These are phyloP conservation scores for Reticulitermes lucifugus DNA, from an alignment of 2,888 invertebrate genomes.

Conservation along the genomic window DNA sequence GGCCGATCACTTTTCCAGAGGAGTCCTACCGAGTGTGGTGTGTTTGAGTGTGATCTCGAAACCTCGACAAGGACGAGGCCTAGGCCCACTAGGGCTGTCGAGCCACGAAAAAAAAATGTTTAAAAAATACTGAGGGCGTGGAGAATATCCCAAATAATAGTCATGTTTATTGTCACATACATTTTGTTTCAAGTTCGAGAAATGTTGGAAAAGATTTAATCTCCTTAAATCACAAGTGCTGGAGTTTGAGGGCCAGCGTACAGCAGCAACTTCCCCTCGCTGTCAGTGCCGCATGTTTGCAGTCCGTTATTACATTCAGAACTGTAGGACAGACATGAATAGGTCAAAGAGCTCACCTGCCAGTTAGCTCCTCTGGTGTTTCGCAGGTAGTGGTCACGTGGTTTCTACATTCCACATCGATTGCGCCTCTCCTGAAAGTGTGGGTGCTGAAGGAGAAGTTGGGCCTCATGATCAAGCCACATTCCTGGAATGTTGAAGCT, in stretches of 20 bases:
- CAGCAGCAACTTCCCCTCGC: background rate
- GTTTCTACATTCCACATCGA: slow-evolving; percentile 33
- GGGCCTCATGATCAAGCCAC: background rate
- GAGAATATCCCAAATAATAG: too few species aligned
- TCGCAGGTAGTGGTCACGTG: slow-evolving; percentile 18
- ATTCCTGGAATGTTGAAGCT: background rate
- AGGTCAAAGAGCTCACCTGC: slow-evolving; percentile 14
- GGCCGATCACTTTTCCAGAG: too few species aligned
- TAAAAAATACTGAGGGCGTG: too few species aligned
- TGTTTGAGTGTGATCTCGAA: too few species aligned
- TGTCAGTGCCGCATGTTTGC: background rate
- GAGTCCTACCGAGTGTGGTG: too few species aligned
- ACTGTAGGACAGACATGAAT: background rate
- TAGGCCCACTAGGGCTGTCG: too few species aligned
- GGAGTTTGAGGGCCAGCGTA: background rate
- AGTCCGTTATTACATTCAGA: background rate
- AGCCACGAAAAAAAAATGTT: too few species aligned
- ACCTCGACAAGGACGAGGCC: too few species aligned
- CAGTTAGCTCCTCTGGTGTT: slow-evolving; percentile 13
- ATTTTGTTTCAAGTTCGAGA: too few species aligned
- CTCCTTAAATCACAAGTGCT: background rate
- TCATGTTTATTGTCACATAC: too few species aligned
- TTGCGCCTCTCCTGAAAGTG: background rate
- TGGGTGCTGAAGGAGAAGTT: background rate
- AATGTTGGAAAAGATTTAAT: too few species aligned